These are phyloP conservation scores for Episyrphus balteatus DNA, from an alignment of 1,140 invertebrate genomes.

Conservation along the genomic window DNA sequence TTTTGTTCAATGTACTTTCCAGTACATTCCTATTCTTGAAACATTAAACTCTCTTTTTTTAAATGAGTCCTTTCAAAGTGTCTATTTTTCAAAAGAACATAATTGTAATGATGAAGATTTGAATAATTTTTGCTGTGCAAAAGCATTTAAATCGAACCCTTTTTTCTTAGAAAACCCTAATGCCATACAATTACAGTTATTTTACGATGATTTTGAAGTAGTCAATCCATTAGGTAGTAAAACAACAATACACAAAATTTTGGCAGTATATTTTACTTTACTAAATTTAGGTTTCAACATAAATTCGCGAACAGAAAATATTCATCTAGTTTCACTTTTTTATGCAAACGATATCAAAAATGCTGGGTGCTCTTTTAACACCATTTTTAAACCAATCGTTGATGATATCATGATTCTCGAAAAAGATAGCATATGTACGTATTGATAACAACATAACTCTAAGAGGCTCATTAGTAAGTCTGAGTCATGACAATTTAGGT, in stretches of 20 bases:
- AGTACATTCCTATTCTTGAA: conserved; percentile 1
- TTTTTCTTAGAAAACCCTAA: conserved; percentile 2
- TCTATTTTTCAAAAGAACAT: conserved; percentile 2
- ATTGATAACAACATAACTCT: not conserved
- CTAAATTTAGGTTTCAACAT: conserved; percentile 1
- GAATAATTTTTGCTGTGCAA: conserved; percentile 3
- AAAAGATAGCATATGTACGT: conserved; percentile 1
- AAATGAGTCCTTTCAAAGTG: not conserved
- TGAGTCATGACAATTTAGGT: conserved; percentile 4
- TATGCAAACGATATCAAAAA: conserved; percentile 4
- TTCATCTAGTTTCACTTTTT: conserved; percentile 2
- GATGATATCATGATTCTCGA: conserved; percentile 1
- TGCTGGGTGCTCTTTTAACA: conserved; percentile 1
- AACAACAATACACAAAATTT: conserved; percentile 1
- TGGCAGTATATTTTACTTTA: conserved; percentile 2
- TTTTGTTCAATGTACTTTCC: conserved; percentile 1
- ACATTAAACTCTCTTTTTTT: not conserved
- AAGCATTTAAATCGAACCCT: not conserved
- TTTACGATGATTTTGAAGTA: conserved; percentile 5
- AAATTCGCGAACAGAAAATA: conserved; percentile 1
- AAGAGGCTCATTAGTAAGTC: conserved; percentile 4
- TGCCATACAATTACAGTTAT: conserved; percentile 4
- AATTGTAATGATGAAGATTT: conserved; percentile 1
- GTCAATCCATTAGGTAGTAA: conserved; percentile 2
- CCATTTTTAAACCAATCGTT: not conserved